A percentile compares a stretch with the other conserved stretches of the same genome.
These are phyloP conservation scores for Zaprionus lachaisei DNA, from an alignment of 1,140 invertebrate genomes.

Conservation along the genomic window DNA sequence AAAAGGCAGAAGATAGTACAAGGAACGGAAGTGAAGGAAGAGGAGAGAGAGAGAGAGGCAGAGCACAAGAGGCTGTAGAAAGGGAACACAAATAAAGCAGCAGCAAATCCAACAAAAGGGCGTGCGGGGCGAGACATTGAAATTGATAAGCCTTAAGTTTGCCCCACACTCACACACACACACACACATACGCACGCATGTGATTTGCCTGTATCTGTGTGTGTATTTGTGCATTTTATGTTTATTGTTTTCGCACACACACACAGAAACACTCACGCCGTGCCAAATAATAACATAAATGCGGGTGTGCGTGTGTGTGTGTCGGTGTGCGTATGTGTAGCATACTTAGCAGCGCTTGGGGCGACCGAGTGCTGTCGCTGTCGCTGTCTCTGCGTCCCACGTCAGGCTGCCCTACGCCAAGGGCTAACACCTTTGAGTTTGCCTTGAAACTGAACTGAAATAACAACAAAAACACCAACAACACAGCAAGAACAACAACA, in stretches of 20 bases:
- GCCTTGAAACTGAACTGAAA: slow-evolving; percentile 21
- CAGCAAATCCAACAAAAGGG: not conserved
- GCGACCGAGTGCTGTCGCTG: not conserved
- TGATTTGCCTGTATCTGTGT: slow-evolving; percentile 17
- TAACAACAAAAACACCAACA: not conserved
- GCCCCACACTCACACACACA: slow-evolving; percentile 12
- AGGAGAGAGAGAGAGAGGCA: not conserved
- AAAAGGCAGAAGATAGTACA: slow-evolving; percentile 1
- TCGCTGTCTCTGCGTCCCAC: not conserved
- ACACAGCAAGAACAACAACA: not conserved
- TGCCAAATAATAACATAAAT: slow-evolving; percentile 22
- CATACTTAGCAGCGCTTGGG: slow-evolving; percentile 42
- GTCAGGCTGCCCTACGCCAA: slow-evolving; percentile 5
- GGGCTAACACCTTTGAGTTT: slow-evolving; percentile 30
- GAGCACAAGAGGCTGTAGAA: not conserved
- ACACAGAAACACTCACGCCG: not conserved
- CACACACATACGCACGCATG: slow-evolving; percentile 14
- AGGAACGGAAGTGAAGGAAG: not conserved
- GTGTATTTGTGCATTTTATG: slow-evolving; percentile 67
- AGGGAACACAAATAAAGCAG: slow-evolving; percentile 7
- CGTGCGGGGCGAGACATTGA: slow-evolving; percentile 39
- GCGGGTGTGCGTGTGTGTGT: not conserved
- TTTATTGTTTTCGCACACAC: slow-evolving; percentile 66
- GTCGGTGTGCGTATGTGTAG: slow-evolving; percentile 12
- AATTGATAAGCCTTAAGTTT: slow-evolving; percentile 74